These are phyloP conservation scores for Delichon dasypus DNA, from an alignment of 2,797 vertebrate genomes.

Conservation along the genomic window DNA sequence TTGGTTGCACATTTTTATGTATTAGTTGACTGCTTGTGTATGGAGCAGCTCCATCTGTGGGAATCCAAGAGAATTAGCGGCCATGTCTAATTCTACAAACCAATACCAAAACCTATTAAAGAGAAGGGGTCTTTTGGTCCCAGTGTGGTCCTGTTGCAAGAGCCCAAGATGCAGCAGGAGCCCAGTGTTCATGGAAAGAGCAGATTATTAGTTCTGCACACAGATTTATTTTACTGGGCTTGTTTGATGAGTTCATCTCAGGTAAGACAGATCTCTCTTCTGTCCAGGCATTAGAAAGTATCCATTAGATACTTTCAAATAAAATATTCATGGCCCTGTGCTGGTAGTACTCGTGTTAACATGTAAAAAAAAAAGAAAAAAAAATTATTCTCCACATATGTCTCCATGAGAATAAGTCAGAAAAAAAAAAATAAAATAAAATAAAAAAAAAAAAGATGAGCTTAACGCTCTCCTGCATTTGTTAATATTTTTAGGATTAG, in stretches of 20 bases:
- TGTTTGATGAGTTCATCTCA: not conserved
- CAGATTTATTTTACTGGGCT: not conserved
- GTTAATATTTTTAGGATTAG: not conserved
- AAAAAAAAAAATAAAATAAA: not conserved
- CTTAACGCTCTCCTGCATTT: rapidly evolving
- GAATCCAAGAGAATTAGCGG: not conserved
- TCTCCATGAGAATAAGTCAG: not conserved
- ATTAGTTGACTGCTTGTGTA: rapidly evolving
- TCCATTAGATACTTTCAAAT: not conserved
- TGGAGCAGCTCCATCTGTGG: not conserved
- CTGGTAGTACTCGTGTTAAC: not conserved
- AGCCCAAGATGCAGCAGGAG: not conserved
- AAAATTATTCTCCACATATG: not conserved
- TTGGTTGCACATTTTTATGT: not conserved
- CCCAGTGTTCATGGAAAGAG: not conserved
- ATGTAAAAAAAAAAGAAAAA: not conserved
- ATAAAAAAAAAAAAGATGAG: not conserved
- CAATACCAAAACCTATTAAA: not conserved
- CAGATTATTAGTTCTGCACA: not conserved
- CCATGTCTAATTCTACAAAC: not conserved
- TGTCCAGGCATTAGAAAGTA: not conserved
- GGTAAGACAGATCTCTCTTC: not conserved
- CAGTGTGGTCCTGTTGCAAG: not conserved
- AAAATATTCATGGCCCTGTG: not conserved
- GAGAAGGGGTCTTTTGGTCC: not conserved